Base-by-base conservation (phyloP, 2,113 vertebrate genomes). In the Odocoileus hemionus region DNA sequence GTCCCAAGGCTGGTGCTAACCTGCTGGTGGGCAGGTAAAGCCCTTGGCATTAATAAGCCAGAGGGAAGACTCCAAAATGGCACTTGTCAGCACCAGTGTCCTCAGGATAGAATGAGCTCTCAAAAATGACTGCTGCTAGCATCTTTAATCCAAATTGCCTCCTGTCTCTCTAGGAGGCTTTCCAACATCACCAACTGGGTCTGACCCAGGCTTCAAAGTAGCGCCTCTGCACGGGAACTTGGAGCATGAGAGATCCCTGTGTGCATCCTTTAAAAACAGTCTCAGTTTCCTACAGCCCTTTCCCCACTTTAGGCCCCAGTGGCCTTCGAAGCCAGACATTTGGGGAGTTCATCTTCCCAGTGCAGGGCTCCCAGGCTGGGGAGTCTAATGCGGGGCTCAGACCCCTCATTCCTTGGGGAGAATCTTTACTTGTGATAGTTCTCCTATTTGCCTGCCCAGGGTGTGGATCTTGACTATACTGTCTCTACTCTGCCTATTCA, bases 141-240 rank as follows among this genome's bases (percentile, higher is more conserved):
- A 25, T 54, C 30, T 82, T 25, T n/a, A 54, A 52, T 25, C 19
- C 79, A 25, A 36, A 23, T 14, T 82, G 79, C 33, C 19, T 82
- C 50, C 19, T 54, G 19, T 82, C 50, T 82, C 47, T 52, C 50
- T 23, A 54, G 33, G 50, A 82, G 47, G 50, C 19, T n/a, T n/a
- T n/a, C 79, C 33, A 54, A 54, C 19, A 25, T 82, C 5, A 1
- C 11, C 33, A 54, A 82, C 19, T 23, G 33, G 3, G 19, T 54
- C 79, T 54, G 47, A 82, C 79, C 33, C 47, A n/a, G 50, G 47
- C 33, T 54, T 54, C 79, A 54, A 23, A 82, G 10, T n/a, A 54
- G 33, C 2, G 0, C 33, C 50, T 54, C 11, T 54, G 50, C 12
- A 52, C 0, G 0, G 19, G 79, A 30, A 13, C 79, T n/a, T 21